phyloP scores from a whole-genome alignment of 2,113 vertebrate genomes.

The Vulpes vulpes region DNA sequence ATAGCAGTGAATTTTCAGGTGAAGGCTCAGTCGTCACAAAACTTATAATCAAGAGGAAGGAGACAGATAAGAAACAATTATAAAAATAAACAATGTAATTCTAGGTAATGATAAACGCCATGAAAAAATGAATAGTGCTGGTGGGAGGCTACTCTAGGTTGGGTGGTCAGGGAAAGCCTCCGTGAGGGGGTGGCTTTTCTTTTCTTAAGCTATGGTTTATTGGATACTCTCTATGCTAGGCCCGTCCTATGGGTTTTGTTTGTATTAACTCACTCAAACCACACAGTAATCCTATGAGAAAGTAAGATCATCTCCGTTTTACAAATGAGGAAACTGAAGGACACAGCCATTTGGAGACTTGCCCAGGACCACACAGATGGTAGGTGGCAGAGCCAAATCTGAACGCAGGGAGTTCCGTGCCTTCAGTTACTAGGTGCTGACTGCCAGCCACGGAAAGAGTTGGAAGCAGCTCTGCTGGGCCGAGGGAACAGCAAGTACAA shows the following conservation, averaged over 20 bases:
- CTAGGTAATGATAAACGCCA: background rate
- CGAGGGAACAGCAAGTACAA: background rate
- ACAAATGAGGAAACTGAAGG: background rate
- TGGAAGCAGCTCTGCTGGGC: background rate
- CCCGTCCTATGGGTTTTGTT: background rate
- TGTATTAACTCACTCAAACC: background rate
- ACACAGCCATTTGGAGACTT: background rate
- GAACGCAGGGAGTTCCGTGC: background rate
- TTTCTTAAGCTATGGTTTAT: background rate
- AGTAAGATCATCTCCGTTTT: background rate
- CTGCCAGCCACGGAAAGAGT: background rate
- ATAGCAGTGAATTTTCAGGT: background rate
- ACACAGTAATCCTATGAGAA: background rate
- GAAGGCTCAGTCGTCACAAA: background rate
- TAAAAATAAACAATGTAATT: constrained; percentile 14
- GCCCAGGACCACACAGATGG: background rate
- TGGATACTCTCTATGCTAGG: background rate
- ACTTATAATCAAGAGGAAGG: background rate
- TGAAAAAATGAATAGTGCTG: background rate
- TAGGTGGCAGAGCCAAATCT: background rate
- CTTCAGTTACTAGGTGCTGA: background rate
- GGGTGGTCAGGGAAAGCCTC: background rate
- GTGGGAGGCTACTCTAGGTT: background rate
- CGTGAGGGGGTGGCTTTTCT: background rate
- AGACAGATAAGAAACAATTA: background rate